Base-by-base conservation (phyloP, 1,140 invertebrate species). In the Drosophila saltans region DNA sequence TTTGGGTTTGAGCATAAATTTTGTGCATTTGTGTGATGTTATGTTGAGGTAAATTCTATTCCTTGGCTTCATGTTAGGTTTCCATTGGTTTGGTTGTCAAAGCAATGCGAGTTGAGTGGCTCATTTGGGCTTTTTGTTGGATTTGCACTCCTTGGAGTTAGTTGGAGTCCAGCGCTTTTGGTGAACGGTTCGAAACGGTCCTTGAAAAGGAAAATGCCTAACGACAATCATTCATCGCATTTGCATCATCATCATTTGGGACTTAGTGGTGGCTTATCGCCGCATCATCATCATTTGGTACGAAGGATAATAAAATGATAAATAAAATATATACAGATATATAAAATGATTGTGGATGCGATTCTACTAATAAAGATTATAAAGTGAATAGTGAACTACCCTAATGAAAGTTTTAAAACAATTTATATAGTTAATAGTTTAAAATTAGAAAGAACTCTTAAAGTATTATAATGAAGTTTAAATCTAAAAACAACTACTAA, bases 211-310 rank as follows among this genome's bases (percentile, higher is more conserved):
- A 52, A 66, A 26, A 89, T 89, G 84, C 84, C 84, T 26, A 89
- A 81, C 63, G 84, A 89, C 30, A 89, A 89, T 76, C 84, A 82
- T 65, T 41, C 26, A 33, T 56, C 56, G 21, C 61, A 63, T 78
- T 75, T 86, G 55, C 86, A 89, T 76, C 90, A 90, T 40, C 83
- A 91, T 57, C 81, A 90, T 68, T 64, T 85, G 52, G 83, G 83
- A 26, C 72, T 74, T 33, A 74, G 69, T 60, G 78, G 73, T 24
- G 86, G 86, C 30, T 16, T 91, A 8, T 91, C 90, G 16, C 90
- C 90, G 8, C 90, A 91, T 81, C 90, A 90, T 79, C 90, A 91
- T 82, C 86, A 91, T 69, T 80, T 91, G 83, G 90, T 91, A 81
- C 48, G 85, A 81, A 36, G 78, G 10, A 3, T 30, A 3, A 30